Evolutionary conservation across 2,888 invertebrate genomes (phyloP).

Genomic region (Empis livida): DNA sequence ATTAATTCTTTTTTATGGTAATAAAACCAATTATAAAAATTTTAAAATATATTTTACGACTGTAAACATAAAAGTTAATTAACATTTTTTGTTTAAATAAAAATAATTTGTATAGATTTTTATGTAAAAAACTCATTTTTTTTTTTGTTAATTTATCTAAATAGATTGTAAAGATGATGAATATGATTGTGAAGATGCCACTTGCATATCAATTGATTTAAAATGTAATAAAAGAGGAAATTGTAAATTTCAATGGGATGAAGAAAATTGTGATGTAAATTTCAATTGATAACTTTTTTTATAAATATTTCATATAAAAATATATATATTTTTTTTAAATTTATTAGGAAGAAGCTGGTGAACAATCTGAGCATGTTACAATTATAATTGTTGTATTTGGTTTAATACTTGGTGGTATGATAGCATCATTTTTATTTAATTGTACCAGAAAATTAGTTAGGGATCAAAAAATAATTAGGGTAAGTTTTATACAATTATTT

Average conservation of each 20-base stretch:
- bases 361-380: constrained; percentile 58
- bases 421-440: constrained; percentile 76
- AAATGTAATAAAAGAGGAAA: constrained; percentile 62
- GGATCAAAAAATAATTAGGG: constrained; percentile 78
- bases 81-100: too few relatives aligned
- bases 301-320: neutral
- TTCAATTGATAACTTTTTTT: too few relatives aligned
- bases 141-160: neutral
- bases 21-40: too few relatives aligned
- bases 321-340: neutral
- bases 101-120: too few relatives aligned
- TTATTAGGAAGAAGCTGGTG: constrained; percentile 21
- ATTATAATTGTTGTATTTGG: constrained; percentile 82
- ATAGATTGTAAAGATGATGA: constrained; percentile 45
- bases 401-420: constrained; percentile 75
- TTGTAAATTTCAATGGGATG: constrained; percentile 74
- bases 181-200: constrained; percentile 77
- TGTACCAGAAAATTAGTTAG: constrained; percentile 74
- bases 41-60: too few relatives aligned
- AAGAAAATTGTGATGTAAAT: constrained; percentile 42
- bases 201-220: constrained; percentile 60
- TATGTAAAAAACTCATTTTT: too few relatives aligned
- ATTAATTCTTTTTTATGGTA: too few relatives aligned
- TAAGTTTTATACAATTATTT: constrained; percentile 42
- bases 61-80: too few relatives aligned